phyloP scores from a whole-genome alignment of 2,113 vertebrate genomes.

The Catharus fuscescens region DNA sequence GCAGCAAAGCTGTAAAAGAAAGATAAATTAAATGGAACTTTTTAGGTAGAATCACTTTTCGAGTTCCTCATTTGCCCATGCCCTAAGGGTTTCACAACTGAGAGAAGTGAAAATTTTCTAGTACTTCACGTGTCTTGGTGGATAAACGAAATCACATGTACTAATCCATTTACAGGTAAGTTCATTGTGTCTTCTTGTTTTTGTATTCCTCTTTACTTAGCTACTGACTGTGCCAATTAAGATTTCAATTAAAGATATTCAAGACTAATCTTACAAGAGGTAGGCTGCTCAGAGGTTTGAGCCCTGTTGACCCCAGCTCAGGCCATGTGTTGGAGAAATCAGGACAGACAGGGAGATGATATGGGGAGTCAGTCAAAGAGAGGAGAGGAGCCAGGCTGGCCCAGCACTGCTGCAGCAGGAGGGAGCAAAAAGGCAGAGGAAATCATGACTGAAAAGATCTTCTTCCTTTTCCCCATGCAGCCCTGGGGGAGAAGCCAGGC shows the following conservation, averaged over 20 bases:
- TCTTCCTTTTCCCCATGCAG: background rate
- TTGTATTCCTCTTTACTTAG: background rate
- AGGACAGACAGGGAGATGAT: background rate
- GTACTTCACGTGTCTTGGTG: background rate
- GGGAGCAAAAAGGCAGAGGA: background rate
- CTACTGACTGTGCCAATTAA: background rate
- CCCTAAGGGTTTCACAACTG: background rate
- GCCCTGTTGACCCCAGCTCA: background rate
- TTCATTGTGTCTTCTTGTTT: background rate
- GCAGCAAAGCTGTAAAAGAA: background rate
- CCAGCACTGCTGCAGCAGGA: background rate
- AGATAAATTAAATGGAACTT: background rate
- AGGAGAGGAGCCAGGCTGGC: background rate
- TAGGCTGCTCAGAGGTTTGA: background rate
- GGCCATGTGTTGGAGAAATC: fast-evolving
- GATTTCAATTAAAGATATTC: background rate
- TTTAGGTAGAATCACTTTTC: background rate
- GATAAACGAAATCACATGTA: background rate
- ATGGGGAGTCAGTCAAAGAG: background rate
- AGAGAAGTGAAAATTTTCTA: background rate
- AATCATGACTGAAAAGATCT: background rate
- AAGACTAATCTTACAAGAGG: background rate
- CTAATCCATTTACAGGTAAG: background rate
- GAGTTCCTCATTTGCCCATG: background rate
- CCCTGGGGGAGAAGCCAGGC: background rate